Percentiles rank a stretch among this genome's conserved stretches.
phyloP scores from a whole-genome alignment of 1,140 invertebrate species.

The Glossosoma conforme region DNA sequence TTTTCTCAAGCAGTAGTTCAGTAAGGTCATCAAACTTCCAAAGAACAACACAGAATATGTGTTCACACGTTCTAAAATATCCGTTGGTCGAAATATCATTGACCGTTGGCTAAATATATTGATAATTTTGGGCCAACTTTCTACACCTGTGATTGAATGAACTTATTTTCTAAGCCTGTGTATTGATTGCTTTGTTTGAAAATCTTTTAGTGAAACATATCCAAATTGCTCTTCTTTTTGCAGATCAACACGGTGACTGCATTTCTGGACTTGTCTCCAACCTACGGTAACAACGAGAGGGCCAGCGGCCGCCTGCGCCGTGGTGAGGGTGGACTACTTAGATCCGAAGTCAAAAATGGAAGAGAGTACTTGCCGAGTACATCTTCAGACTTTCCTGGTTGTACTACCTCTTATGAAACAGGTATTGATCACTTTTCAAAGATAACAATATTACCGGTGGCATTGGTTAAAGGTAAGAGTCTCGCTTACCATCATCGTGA shows the following conservation, averaged over 20 bases:
- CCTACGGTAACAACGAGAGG: constrained; percentile 5
- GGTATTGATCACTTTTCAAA: constrained; percentile 35
- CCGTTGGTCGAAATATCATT: no score
- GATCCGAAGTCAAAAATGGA: constrained; percentile 1
- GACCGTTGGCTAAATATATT: no score
- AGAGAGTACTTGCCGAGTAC: constrained; percentile 10
- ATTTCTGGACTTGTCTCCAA: constrained; percentile 6
- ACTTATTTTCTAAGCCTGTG: no score
- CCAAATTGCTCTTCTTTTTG: constrained; percentile 5
- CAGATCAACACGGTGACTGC: constrained; percentile 12
- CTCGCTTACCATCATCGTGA: no score
- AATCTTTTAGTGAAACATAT: no score
- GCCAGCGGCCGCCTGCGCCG: not conserved
- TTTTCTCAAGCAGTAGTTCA: no score
- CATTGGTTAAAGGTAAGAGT: constrained; percentile 1
- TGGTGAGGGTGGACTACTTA: not conserved
- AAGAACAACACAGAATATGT: no score
- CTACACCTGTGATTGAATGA: no score
- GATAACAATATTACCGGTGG: not conserved
- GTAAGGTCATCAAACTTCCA: no score
- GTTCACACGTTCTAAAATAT: no score
- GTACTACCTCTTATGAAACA: constrained; percentile 42
- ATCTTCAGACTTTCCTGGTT: not conserved
- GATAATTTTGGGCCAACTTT: no score
- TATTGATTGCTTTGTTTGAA: no score